Evolutionary conservation across 2,888 invertebrate species (phyloP).

Genomic region (Microctonus hyperodae): DNA sequence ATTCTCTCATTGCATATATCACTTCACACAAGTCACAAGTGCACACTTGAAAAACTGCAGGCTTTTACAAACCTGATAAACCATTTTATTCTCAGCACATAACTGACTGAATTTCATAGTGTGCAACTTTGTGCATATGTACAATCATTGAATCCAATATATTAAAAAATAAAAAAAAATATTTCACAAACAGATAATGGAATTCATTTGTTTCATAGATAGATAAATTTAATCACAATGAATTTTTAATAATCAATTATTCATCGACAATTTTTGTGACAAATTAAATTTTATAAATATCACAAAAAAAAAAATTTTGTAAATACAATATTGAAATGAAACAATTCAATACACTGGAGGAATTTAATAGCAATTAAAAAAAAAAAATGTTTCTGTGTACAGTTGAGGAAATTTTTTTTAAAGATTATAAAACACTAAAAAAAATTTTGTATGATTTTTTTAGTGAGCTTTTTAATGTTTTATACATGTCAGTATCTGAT

Average conservation of each 20-base stretch:
- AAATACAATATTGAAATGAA: neutral
- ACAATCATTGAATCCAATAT: slow-evolving; percentile 10
- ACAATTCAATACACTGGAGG: neutral
- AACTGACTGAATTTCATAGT: neutral
- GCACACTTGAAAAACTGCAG: slow-evolving; percentile 18
- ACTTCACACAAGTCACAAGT: slow-evolving; percentile 14
- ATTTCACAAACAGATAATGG: neutral
- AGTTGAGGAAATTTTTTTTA: neutral
- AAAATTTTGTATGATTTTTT: neutral
- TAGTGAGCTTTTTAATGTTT: neutral
- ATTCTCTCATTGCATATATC: neutral
- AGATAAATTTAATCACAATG: neutral
- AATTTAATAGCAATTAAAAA: neutral
- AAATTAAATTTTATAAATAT: neutral
- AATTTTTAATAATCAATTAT: too few species aligned
- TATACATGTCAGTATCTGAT: neutral
- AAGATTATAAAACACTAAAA: neutral
- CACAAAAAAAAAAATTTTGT: too few species aligned
- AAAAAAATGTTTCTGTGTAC: neutral
- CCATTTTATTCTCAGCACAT: neutral
- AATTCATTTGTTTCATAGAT: neutral
- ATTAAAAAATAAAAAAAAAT: neutral
- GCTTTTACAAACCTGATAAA: slow-evolving; percentile 17
- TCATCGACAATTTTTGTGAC: too few species aligned
- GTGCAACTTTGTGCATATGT: neutral